Percentiles rank a stretch among this genome's conserved stretches.
These are phyloP conservation scores for Gorsachius magnificus DNA, from an alignment of 2,797 vertebrate species.

Conservation along the genomic window DNA sequence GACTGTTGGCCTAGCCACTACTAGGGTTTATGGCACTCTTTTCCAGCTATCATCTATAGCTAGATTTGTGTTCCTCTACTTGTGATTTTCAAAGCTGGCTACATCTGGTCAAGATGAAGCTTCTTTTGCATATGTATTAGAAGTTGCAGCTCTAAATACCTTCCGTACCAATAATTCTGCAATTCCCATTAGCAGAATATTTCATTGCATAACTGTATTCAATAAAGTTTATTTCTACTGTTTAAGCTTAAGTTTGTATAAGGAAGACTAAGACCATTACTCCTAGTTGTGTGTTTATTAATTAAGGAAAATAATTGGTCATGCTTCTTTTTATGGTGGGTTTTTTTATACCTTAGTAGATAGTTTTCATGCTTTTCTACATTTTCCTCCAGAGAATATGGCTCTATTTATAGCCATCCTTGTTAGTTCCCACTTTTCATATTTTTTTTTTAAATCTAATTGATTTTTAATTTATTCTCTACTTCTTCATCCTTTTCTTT, in stretches of 20 bases:
- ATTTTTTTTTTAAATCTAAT: neutral
- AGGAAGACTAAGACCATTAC: neutral
- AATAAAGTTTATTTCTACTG: neutral
- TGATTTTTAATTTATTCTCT: neutral
- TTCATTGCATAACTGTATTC: neutral
- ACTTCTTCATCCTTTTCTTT: neutral
- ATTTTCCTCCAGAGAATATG: neutral
- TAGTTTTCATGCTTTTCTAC: neutral
- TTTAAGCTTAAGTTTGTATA: neutral
- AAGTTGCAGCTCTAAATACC: neutral
- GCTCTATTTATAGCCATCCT: neutral
- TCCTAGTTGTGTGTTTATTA: neutral
- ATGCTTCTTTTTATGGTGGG: neutral
- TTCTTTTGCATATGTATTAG: neutral
- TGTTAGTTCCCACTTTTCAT: slow-evolving; percentile 15
- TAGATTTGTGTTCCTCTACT: neutral
- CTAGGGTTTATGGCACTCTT: too few relatives aligned
- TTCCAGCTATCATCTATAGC: neutral
- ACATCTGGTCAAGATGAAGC: neutral
- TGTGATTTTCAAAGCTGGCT: neutral
- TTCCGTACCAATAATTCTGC: neutral
- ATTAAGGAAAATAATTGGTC: slow-evolving; percentile 27
- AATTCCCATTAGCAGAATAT: neutral
- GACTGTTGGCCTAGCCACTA: neutral
- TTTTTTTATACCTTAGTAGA: neutral